A percentile compares a stretch with the other conserved stretches of the same genome.
These are phyloP conservation scores for Leucophenga maculata DNA, from an alignment of 2,888 invertebrate genomes.

Conservation along the genomic window DNA sequence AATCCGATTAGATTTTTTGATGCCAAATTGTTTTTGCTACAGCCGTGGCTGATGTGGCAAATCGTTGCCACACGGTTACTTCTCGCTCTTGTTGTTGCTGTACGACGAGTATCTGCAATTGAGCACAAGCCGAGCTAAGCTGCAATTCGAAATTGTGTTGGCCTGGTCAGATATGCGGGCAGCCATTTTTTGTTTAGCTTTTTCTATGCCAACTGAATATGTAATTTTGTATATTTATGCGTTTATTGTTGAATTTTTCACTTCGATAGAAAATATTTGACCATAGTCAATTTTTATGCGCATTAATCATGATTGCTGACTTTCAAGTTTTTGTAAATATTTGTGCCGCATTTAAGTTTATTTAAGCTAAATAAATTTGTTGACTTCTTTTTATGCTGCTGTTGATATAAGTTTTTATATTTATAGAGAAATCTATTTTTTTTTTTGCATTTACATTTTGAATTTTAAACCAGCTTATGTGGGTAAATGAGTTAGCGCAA, in stretches of 20 bases:
- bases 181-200: neutral
- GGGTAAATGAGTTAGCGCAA: neutral
- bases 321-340: neutral
- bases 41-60: neutral
- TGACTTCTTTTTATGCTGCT: too few relatives aligned
- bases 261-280: neutral
- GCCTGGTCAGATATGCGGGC: neutral
- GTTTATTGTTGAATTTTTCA: neutral
- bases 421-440: too few relatives aligned
- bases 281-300: neutral
- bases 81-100: neutral
- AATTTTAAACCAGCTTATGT: neutral
- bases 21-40: constrained; percentile 9
- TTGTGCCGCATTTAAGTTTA: neutral
- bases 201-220: neutral
- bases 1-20: constrained; percentile 57
- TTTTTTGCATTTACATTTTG: too few relatives aligned
- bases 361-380: too few relatives aligned
- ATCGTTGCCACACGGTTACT: constrained; percentile 30
- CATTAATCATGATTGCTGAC: constrained; percentile 15
- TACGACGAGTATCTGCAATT: neutral
- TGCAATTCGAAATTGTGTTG: constrained; percentile 8
- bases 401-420: too few relatives aligned
- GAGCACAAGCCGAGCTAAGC: neutral
- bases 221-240: neutral